Evolutionary conservation across 2,888 invertebrate genomes (phyloP), one percentile per base, ranked within the genome.

Genomic region (Galerucella calmariensis): DNA sequence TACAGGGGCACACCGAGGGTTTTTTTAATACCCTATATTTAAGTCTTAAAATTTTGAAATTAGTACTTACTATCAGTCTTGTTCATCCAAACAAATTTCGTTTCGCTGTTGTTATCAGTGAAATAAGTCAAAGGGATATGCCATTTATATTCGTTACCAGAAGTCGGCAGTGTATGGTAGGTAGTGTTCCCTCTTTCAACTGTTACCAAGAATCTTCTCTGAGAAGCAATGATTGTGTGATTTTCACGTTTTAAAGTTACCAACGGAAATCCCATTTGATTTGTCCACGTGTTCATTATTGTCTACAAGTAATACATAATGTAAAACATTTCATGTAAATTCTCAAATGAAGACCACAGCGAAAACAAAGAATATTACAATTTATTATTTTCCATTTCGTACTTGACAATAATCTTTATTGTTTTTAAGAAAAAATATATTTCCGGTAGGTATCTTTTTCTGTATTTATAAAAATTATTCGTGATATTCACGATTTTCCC

Each of bases 251-350:
- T 88, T 41, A 95, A 91, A 20, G 90, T 91, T 9, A 96, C 90
- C n/a, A 95, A 87, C 0, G 95, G 95, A 84, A 94, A 95, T 0
- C 95, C 95, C 85, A 94, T 94, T 85, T 94, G 92, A 80, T 93
- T 91, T 16, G 94, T 95, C 95, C 95, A 96, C 6, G 93, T 92
- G 79, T 93, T 92, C 93, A 94, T 93, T 76, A 94, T 90, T 35
- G 88, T 87, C 90, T 91, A 82, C 82, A 81, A 79, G 75, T 69
- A 58, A 77, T 48, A 65, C 20, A 71, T 44, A 58, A 58, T 46
- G 72, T 44, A 69, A 71, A 65, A 69, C 70, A 63, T 73, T 73
- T 67, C 63, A 73, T 63, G 61, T 63, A 44, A 68, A 20, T 27
- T 65, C 66, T 59, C 20, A 24, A 62, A 62, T 51, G 59, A 65